These are phyloP conservation scores for Cyprinella venusta DNA, from an alignment of 2,797 vertebrate genomes.

Conservation along the genomic window DNA sequence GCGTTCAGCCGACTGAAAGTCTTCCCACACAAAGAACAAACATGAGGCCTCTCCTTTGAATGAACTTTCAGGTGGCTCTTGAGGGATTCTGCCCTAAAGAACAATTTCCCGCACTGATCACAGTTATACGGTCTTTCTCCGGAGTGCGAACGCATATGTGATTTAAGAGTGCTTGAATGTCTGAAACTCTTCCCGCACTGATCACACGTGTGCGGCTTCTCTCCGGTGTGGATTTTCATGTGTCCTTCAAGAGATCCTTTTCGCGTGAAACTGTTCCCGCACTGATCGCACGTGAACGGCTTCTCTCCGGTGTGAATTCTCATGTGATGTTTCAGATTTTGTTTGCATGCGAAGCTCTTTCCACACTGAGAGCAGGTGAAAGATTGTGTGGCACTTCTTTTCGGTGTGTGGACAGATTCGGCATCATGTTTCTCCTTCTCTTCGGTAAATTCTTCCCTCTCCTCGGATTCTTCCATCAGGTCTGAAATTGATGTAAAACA, in stretches of 20 bases:
- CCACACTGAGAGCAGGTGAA: background rate
- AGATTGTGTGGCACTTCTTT: background rate
- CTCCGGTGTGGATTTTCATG: conserved; percentile 11
- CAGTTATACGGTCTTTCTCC: background rate
- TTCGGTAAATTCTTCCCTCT: background rate
- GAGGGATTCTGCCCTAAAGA: background rate
- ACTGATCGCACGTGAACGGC: background rate
- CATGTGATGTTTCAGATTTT: background rate
- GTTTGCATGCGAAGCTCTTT: background rate
- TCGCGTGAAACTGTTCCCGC: background rate
- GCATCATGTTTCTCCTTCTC: background rate
- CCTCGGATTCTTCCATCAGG: background rate
- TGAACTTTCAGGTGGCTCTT: background rate
- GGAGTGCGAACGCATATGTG: background rate
- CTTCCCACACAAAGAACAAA: background rate
- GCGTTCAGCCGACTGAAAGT: background rate
- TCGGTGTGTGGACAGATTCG: background rate
- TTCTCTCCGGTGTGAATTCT: background rate
- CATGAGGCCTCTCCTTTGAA: background rate
- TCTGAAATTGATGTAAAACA: background rate
- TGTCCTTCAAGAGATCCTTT: background rate
- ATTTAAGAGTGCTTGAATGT: background rate
- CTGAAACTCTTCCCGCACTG: background rate
- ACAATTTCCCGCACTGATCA: background rate
- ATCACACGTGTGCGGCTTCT: background rate